Evolutionary conservation across 2,797 vertebrate species (phyloP), one percentile per base, ranked within the genome.

Genomic region (Odontamblyopus rebecca): DNA sequence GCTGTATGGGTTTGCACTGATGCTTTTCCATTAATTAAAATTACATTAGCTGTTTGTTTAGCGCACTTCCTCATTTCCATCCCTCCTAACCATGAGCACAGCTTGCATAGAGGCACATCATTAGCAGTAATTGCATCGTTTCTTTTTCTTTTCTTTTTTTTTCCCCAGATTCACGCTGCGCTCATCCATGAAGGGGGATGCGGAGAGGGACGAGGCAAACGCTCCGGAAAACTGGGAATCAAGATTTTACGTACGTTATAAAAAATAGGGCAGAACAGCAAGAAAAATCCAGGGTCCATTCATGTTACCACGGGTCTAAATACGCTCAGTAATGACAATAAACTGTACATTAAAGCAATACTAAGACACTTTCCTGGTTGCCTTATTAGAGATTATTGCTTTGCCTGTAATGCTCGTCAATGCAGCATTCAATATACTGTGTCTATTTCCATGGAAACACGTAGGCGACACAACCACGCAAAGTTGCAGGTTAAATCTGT

Each of bases 41-140:
- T 30, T 1, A 60, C 13, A 30, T 60, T 60, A 60, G 57, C 15
- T 16, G 15, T n/a, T 32, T 35, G n/a, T 62, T 59, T 27, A 29
- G 6, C 8, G 30, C 30, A n/a, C 61, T 18, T 62, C 61, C 23
- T 63, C 2, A 38, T 41, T 44, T 63, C 32, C 61, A 23, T 35
- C 19, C 2, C 32, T n/a, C 8, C 35, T 13, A 41, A 63, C 32
- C 19, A 26, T 1, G 35, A 30, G 29, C 30, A 12, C 61, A 63
- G 61, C 35, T 41, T 41, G 35, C 61, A 41, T 7, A 1, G 19
- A 63, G 61, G 35, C 61, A 5, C 41, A 16, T 44, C 61, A 41
- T 63, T 44, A 63, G 61, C 61, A 12, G 61, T 63, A 63, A 63
- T 44, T 41, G 38, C 61, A 38, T n/a, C 9, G n/a, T 38, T 38